Conservation (phyloP, 2,888 invertebrate genomes). For the Marronus borbonicus region DNA sequence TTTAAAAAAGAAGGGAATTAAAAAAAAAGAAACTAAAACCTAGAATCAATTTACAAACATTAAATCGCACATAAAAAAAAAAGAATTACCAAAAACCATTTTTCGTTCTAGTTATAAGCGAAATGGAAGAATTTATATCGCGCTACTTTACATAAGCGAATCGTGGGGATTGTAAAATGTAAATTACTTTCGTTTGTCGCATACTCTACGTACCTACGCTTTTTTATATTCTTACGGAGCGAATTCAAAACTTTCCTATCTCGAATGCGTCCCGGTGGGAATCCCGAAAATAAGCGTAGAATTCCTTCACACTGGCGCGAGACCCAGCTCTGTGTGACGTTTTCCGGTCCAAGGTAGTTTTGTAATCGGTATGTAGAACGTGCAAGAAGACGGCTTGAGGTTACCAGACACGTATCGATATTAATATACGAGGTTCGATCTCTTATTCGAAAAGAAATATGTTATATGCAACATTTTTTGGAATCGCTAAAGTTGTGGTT, state of each 20-base stretch:
- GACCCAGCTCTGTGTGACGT: background rate
- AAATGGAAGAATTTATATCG: background rate
- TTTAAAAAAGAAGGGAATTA: too few relatives aligned
- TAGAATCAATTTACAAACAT: too few relatives aligned
- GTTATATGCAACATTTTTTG: too few relatives aligned
- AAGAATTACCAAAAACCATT: background rate
- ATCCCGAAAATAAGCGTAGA: background rate
- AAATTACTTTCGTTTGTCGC: background rate
- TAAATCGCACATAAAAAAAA: too few relatives aligned
- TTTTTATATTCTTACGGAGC: constrained; percentile 11
- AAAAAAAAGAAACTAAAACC: too few relatives aligned
- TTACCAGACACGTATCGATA: background rate
- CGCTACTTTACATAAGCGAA: constrained; percentile 13
- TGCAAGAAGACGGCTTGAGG: background rate
- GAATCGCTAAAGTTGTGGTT: too few relatives aligned
- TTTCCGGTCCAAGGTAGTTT: too few relatives aligned
- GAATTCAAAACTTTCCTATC: background rate
- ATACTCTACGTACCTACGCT: background rate
- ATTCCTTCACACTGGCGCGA: background rate
- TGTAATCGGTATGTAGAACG: constrained; percentile 1
- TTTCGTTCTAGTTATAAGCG: background rate
- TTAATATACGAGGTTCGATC: background rate
- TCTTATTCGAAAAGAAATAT: background rate
- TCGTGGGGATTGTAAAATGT: constrained; percentile 2
- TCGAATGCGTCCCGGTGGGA: background rate